Evolutionary conservation across 1,140 invertebrate genomes (phyloP), one percentile per base, ranked within the genome.

Genomic region (Eriosoma lanigerum): DNA sequence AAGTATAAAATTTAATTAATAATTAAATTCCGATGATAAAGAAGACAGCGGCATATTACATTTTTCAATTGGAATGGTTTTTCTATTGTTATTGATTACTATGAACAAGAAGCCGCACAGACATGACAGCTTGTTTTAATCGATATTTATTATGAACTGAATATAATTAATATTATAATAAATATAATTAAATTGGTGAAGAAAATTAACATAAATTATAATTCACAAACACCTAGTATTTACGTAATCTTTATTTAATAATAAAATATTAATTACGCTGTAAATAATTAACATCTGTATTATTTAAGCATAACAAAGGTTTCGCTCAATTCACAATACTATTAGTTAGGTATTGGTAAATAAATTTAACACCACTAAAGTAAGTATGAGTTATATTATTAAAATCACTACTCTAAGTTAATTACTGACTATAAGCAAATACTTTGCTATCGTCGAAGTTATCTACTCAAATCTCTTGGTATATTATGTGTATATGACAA

Each of bases 11-110:
- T n/a, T n/a, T 60, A 17, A 48, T 46, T 50, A 50, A n/a, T 52
- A 52, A 73, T 52, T 29, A 29, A 73, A 52, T 73, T 29, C 1
- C 19, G 13, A 73, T 12, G 12, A 52, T 4, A 29, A 26, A 52
- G 8, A 73, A 73, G 13, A 24, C 44, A 48, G 17, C 0, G 44
- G 9, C 4, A 21, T 17, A n/a, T 64, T n/a, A 24, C 32, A 9
- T 0, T 38, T 64, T 68, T 48, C 21, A 0, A 12, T 73, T 8
- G 17, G 32, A 32, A 54, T 29, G 3, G 26, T 54, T 73, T 73
- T 54, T 13, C 21, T 19, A 73, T 73, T 56, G 29, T 73, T 54
- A 73, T 73, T 73, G 70, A 73, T 73, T 73, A 54, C 17, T 73
- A 38, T 21, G 29, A 73, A 73, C 19, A 13, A 54, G 48, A 73